Base-by-base conservation (phyloP, 2,888 invertebrate genomes). In the Augochlorella aurata region DNA sequence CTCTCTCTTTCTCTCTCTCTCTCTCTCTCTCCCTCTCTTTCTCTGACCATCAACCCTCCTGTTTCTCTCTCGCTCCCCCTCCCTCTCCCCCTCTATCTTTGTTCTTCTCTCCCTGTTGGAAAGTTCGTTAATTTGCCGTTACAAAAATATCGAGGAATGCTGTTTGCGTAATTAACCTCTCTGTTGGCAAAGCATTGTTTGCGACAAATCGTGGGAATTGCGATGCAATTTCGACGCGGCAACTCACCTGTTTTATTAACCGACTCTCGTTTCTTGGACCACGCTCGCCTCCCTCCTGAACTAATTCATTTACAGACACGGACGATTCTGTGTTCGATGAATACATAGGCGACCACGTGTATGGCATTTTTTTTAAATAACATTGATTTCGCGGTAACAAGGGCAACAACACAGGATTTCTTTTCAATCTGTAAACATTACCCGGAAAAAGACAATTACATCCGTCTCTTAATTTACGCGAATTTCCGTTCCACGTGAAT, bases 191-290 rank as follows among this genome's bases (percentile, higher is more conserved):
- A 10, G 24, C 73, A 70, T 66, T 82, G 77, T 82, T 82, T 81
- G 81, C 66, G 81, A 70, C 76, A 74, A 82, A 81, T 82, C 70
- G 81, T 61, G 70, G 68, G 81, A 82, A 82, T 82, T 76, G 82
- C 76, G 66, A 4, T 45, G 76, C 80, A 73, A 78, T 77, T 77
- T 74, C 74, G 54, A 50, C 69, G 68, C 8, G 65, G 12, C 29
- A 45, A 18, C 63, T 75, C 81, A 61, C 54, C 29, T 21, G 71
- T 70, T 81, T 83, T 81, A 83, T 81, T 83, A 83, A 83, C 81
- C 45, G 18, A 21, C 73, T 58, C 66, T 63, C 44, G n/a, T 54
- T 45, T 29, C 47, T 29, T 16, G n/a, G n/a, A n/a, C 44, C 63
- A 65, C 47, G 24, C 58, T 44, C 69, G 2, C 45, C 65, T 3